These are phyloP conservation scores for Gastrophryne carolinensis DNA, from an alignment of 2,797 vertebrate genomes.

Conservation along the genomic window DNA sequence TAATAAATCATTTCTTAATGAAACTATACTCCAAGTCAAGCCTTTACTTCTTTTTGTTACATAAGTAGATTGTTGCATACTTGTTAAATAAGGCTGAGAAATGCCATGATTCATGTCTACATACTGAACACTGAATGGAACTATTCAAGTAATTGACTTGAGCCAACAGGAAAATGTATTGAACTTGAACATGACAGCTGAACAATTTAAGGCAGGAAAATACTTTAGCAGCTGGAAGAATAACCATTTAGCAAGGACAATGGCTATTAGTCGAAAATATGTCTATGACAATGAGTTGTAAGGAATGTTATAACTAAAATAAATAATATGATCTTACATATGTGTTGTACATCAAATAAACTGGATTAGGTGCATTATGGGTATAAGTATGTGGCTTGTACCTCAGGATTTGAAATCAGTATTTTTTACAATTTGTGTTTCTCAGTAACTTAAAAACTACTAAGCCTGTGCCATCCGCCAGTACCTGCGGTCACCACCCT, in stretches of 20 bases:
- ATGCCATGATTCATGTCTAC: neutral
- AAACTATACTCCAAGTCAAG: neutral
- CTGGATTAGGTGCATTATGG: too few species aligned
- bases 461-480: too few species aligned
- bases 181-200: neutral
- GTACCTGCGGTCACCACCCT: too few species aligned
- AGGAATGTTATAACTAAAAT: neutral
- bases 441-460: too few species aligned
- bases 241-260: neutral
- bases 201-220: neutral
- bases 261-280: neutral
- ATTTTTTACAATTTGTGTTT: too few species aligned
- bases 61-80: neutral
- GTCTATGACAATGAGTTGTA: neutral
- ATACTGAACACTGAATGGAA: neutral
- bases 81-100: neutral
- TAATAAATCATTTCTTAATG: neutral
- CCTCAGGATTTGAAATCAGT: too few species aligned
- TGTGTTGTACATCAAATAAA: too few species aligned
- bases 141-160: conserved; percentile 2
- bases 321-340: too few species aligned
- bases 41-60: neutral
- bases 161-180: neutral
- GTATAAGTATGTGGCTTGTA: too few species aligned
- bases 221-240: neutral